Evolutionary conservation across 1,140 invertebrate species (phyloP).

Genomic region (Rhyacophila brunnea): DNA sequence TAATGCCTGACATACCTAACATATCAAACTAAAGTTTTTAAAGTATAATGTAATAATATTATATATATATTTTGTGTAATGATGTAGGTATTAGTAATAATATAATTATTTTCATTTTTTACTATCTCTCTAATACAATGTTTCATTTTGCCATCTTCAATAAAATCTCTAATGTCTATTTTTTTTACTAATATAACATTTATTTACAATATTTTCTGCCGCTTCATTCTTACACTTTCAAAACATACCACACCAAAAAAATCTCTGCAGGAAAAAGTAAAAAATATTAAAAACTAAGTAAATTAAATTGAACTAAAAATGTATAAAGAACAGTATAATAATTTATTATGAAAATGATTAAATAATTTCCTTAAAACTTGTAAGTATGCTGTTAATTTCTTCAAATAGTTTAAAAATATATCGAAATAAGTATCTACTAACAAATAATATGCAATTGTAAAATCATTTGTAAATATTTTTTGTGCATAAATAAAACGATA

Average conservation of each 20-base stretch:
- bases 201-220: conserved; percentile 17
- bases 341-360: too few relatives aligned
- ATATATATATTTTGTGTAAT: conserved; percentile 14
- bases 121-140: conserved; percentile 21
- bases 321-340: too few relatives aligned
- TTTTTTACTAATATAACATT: conserved; percentile 16
- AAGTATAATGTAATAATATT: conserved; percentile 5
- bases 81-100: conserved; percentile 3
- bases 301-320: too few relatives aligned
- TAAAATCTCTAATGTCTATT: conserved; percentile 5
- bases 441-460: too few relatives aligned
- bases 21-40: conserved; percentile 12
- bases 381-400: too few relatives aligned
- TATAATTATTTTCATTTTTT: conserved; percentile 16
- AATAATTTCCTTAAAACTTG: too few relatives aligned
- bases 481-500: too few relatives aligned
- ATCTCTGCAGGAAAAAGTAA: too few relatives aligned
- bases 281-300: too few relatives aligned
- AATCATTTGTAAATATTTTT: too few relatives aligned
- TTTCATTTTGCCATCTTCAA: conserved; percentile 13
- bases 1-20: conserved; percentile 9
- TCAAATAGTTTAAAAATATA: too few relatives aligned
- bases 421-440: too few relatives aligned
- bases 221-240: background rate
- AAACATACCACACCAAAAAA: background rate